phyloP scores from a whole-genome alignment of 2,888 invertebrate genomes.

The Yponomeuta plumbellus region DNA sequence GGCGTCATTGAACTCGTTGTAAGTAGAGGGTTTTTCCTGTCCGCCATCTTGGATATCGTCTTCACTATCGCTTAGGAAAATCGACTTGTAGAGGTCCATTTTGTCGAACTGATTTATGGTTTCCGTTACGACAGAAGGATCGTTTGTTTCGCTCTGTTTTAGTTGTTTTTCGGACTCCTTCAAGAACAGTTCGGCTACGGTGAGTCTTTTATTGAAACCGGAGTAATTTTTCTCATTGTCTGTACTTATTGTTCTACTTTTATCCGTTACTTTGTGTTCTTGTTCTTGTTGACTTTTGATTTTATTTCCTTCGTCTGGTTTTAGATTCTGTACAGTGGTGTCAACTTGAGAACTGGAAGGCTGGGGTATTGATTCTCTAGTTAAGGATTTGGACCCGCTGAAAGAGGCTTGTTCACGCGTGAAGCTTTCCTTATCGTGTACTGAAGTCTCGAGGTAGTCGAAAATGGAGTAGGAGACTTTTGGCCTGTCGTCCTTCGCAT shows the following conservation, averaged over 20 bases:
- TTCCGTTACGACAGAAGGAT: slow-evolving; percentile 41
- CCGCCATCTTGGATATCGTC: slow-evolving; percentile 65
- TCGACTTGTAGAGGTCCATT: slow-evolving; percentile 90
- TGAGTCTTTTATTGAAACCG: slow-evolving; percentile 54
- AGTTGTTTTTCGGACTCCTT: slow-evolving; percentile 60
- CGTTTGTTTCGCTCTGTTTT: slow-evolving; percentile 39
- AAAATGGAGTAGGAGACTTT: slow-evolving; percentile 85
- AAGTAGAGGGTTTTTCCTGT: slow-evolving; percentile 21
- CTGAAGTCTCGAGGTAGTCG: slow-evolving; percentile 81
- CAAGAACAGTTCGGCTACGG: slow-evolving; percentile 64
- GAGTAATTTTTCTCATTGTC: slow-evolving; percentile 13
- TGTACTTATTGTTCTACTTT: background rate
- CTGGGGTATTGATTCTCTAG: slow-evolving; percentile 17
- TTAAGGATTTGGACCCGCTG: slow-evolving; percentile 59
- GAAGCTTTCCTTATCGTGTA: slow-evolving; percentile 75
- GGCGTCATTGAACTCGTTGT: slow-evolving; percentile 41
- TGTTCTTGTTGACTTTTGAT: background rate
- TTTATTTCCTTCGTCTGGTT: background rate
- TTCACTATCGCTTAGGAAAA: slow-evolving; percentile 89
- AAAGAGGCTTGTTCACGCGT: slow-evolving; percentile 61
- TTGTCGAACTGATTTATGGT: slow-evolving; percentile 68
- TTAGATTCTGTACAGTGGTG: background rate
- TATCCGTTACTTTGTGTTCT: background rate
- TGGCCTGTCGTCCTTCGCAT: slow-evolving; percentile 62
- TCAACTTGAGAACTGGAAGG: slow-evolving; percentile 12